A percentile compares a stretch with the other conserved stretches of the same genome.
phyloP scores from a whole-genome alignment of 2,797 vertebrate species.

The Tapirus indicus region DNA sequence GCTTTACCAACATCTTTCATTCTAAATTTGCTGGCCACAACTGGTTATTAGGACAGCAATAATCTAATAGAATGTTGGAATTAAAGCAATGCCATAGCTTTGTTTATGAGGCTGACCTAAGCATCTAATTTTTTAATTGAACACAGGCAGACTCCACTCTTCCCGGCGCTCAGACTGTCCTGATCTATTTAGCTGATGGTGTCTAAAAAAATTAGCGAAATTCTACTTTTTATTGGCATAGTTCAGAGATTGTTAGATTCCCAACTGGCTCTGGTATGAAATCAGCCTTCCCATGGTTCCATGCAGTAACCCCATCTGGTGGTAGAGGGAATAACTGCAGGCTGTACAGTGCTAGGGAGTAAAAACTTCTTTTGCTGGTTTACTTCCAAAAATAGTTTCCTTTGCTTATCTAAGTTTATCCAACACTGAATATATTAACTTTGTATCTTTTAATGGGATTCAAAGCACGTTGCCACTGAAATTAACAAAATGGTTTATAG shows the following conservation, averaged over 20 bases:
- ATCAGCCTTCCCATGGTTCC: not conserved
- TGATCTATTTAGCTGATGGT: constrained; percentile 74
- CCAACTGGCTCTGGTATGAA: not conserved
- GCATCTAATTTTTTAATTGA: constrained; percentile 75
- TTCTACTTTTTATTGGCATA: constrained; percentile 66
- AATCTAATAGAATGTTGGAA: constrained; percentile 61
- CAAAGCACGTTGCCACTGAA: not conserved
- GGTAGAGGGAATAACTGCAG: constrained; percentile 34
- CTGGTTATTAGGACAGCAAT: constrained; percentile 62
- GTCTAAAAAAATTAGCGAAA: constrained; percentile 74
- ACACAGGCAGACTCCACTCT: constrained; percentile 68
- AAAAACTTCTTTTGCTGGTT: not conserved
- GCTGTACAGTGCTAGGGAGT: not conserved
- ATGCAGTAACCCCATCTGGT: constrained; percentile 68
- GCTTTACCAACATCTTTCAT: not conserved
- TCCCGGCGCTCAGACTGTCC: constrained; percentile 60
- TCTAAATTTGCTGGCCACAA: constrained; percentile 31
- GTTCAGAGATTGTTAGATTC: constrained; percentile 44
- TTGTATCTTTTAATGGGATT: not conserved
- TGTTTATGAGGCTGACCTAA: constrained; percentile 72
- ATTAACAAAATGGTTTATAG: not conserved
- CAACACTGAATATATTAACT: constrained; percentile 28
- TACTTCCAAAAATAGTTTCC: not conserved
- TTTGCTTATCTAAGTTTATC: not conserved
- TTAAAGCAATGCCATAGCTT: constrained; percentile 63